Evolutionary conservation across 2,888 invertebrate species (phyloP), one percentile per base, ranked within the genome.

Genomic region (Venusia cambrica): DNA sequence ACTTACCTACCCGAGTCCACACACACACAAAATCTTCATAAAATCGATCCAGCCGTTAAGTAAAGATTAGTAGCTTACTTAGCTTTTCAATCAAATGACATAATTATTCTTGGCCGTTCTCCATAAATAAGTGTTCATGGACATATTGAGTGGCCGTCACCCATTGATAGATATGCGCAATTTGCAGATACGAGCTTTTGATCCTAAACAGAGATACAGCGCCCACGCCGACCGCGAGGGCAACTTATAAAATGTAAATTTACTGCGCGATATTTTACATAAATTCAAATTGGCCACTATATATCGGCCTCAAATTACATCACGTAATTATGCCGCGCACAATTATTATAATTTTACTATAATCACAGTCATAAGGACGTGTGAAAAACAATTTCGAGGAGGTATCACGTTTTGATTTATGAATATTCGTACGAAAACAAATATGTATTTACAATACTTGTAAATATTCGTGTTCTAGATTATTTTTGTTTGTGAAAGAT

Each of bases 311-410:
- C 68, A 73, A 60, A 70, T 79, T 83, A 78, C 76, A 75, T 79
- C 79, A 78, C 75, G 74, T 84, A 76, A 85, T 85, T 83, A 83
- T 65, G 66, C 58, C 50, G 65, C 51, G 62, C 73, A 79, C 80
- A 84, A 85, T 87, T 85, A 87, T 87, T 84, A 83, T 87, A 87
- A 85, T 87, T 87, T 84, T 75, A 73, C 71, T 81, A 81, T 81
- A 81, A 84, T 81, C 78, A 70, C 63, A 66, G 59, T 68, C 72
- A 77, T 78, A 76, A 83, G 73, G 77, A 84, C 77, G 83, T 81
- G 85, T 79, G 83, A 85, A 84, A 78, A 77, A 81, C 80, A 72
- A 73, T 73, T 81, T 79, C 79, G 72, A 73, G 65, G 66, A 62
- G 61, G 64, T 67, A 69, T 65, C 69, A 37, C 69, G 58, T 52